phyloP scores from a whole-genome alignment of 2,888 invertebrate species.

The Cosmia pyralina region DNA sequence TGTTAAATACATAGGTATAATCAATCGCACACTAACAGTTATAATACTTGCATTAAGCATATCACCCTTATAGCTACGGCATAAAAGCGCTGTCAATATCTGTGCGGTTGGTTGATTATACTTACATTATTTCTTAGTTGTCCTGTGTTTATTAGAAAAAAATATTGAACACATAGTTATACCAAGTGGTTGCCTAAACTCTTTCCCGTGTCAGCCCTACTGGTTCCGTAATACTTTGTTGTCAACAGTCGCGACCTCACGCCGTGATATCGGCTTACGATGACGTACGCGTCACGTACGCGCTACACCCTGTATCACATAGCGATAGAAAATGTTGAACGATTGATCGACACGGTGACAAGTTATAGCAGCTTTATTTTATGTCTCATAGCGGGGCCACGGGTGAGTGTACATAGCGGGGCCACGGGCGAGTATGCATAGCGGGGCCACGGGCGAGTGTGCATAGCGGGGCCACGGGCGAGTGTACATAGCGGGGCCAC shows the following conservation, averaged over 20 bases:
- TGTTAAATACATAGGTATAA: background rate
- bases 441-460: too few species aligned
- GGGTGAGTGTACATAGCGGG: too few species aligned
- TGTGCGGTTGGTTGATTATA: background rate
- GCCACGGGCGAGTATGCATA: background rate
- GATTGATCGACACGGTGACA: background rate
- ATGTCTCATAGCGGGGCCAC: too few species aligned
- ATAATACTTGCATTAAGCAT: background rate
- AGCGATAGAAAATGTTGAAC: slow-evolving; percentile 4
- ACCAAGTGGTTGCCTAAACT: background rate
- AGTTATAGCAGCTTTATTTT: slow-evolving; percentile 1
- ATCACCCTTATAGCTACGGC: background rate
- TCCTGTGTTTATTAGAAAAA: background rate
- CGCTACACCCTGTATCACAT: slow-evolving; percentile 29
- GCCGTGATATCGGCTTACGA: slow-evolving; percentile 54
- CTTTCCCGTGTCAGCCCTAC: slow-evolving; percentile 43
- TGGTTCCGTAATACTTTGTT: slow-evolving; percentile 47
- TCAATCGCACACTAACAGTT: background rate
- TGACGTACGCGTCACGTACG: slow-evolving; percentile 42
- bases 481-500: too few species aligned
- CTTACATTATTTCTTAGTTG: background rate
- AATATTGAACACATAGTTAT: background rate
- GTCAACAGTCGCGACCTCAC: slow-evolving; percentile 60
- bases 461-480: background rate
- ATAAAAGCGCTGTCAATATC: background rate